phyloP scores from a whole-genome alignment of 2,113 vertebrate species.

The Atherinomorus stipes region DNA sequence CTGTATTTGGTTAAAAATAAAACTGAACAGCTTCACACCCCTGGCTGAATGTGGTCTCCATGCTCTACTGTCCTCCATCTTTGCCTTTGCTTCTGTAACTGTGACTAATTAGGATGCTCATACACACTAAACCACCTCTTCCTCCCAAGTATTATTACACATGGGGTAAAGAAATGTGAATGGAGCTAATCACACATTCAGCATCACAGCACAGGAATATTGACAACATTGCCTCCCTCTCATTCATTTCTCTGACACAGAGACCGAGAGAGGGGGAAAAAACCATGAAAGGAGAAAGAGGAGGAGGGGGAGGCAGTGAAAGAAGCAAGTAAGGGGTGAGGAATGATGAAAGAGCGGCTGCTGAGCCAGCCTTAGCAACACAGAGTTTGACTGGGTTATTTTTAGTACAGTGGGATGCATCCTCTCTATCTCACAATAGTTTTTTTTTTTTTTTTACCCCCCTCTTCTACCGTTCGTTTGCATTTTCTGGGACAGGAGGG shows the following conservation, averaged over 20 bases:
- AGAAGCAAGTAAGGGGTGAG: slow-evolving; percentile 48
- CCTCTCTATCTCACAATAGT: slow-evolving; percentile 66
- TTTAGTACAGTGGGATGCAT: slow-evolving; percentile 80
- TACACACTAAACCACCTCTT: not conserved
- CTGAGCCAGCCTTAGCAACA: slow-evolving; percentile 86
- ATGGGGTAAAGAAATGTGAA: slow-evolving; percentile 51
- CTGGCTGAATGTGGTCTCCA: not conserved
- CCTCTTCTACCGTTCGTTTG: slow-evolving; percentile 54
- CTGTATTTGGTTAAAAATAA: slow-evolving; percentile 4
- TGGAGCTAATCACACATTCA: slow-evolving; percentile 42
- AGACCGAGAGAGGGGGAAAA: not conserved
- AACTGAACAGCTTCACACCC: not conserved
- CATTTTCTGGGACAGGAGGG: slow-evolving; percentile 63
- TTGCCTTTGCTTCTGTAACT: not conserved
- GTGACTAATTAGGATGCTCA: not conserved
- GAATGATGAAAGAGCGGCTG: slow-evolving; percentile 68
- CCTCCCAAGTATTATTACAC: not conserved
- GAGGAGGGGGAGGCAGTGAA: slow-evolving; percentile 27
- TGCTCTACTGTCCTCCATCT: slow-evolving; percentile 18
- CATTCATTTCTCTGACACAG: slow-evolving; percentile 16
- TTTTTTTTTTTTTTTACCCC: slow-evolving; percentile 37
- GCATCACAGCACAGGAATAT: slow-evolving; percentile 27
- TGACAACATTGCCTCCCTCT: slow-evolving; percentile 27
- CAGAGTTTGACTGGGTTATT: slow-evolving; percentile 82
- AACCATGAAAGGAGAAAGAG: slow-evolving; percentile 11